Conservation (phyloP, 2,888 invertebrate species). For the Aromia moschata region DNA sequence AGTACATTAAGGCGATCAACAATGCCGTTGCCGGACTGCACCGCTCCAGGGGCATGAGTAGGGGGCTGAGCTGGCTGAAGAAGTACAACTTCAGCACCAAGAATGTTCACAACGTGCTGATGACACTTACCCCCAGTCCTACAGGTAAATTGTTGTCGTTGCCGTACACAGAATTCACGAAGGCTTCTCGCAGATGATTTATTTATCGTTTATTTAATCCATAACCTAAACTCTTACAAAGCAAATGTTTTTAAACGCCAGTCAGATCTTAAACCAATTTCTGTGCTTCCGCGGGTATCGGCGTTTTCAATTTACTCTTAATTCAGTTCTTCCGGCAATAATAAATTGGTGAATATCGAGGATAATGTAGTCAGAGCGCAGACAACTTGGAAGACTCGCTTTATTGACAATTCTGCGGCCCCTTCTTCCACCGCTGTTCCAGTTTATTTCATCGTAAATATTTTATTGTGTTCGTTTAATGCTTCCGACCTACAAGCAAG, state of each 20-base stretch:
- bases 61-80: slow-evolving; percentile 69
- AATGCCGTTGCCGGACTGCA: slow-evolving; percentile 70
- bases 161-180: neutral
- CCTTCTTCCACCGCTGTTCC: neutral
- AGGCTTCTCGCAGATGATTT: neutral
- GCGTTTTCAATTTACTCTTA: slow-evolving; percentile 3
- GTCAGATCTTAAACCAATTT: neutral
- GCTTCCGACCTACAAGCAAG: too few relatives aligned
- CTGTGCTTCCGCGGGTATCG: too few relatives aligned
- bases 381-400: too few relatives aligned
- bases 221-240: neutral
- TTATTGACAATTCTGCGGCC: neutral
- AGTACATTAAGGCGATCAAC: slow-evolving; percentile 73
- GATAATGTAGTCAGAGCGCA: slow-evolving; percentile 16
- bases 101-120: slow-evolving; percentile 73
- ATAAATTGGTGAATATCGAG: slow-evolving; percentile 21
- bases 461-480: too few relatives aligned
- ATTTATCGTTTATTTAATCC: neutral
- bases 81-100: slow-evolving; percentile 71
- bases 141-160: slow-evolving; percentile 66
- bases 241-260: neutral
- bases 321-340: slow-evolving; percentile 3
- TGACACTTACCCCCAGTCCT: slow-evolving; percentile 78
- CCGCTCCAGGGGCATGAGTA: slow-evolving; percentile 67
- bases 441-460: too few relatives aligned